Evolutionary conservation across 2,888 invertebrate species (phyloP).

Genomic region (Xylocampa areola): DNA sequence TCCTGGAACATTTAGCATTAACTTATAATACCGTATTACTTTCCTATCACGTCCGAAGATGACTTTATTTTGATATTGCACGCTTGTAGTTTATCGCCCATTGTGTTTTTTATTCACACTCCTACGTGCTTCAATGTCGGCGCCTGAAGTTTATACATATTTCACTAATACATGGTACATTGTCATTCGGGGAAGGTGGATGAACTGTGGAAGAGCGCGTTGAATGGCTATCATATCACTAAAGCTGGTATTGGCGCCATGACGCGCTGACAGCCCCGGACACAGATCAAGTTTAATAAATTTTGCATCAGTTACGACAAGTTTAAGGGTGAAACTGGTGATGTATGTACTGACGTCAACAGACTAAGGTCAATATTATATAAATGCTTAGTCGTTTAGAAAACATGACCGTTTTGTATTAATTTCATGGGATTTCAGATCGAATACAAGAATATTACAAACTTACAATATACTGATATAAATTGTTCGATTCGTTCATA

Average conservation of each 20-base stretch:
- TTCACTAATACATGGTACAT: conserved; percentile 62
- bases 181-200: conserved; percentile 61
- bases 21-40: conserved; percentile 59
- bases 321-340: background rate
- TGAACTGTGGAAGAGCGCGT: conserved; percentile 58
- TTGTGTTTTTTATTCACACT: conserved; percentile 76
- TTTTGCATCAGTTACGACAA: conserved; percentile 2
- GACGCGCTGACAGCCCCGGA: conserved; percentile 5
- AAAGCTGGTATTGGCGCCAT: conserved; percentile 14
- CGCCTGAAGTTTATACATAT: conserved; percentile 62
- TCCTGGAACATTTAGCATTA: conserved; percentile 75
- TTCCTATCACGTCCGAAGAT: conserved; percentile 81
- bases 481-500: conserved; percentile 2
- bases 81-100: conserved; percentile 79
- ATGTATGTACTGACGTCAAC: too few species aligned
- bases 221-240: conserved; percentile 59
- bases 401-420: too few species aligned
- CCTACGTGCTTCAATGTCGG: conserved; percentile 74
- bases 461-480: conserved; percentile 3
- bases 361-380: too few species aligned
- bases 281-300: background rate
- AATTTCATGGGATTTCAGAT: too few species aligned
- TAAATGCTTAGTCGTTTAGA: too few species aligned
- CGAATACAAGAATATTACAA: too few species aligned
- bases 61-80: conserved; percentile 87